phyloP scores from a whole-genome alignment of 1,140 invertebrate species.

The Apis cerana region DNA sequence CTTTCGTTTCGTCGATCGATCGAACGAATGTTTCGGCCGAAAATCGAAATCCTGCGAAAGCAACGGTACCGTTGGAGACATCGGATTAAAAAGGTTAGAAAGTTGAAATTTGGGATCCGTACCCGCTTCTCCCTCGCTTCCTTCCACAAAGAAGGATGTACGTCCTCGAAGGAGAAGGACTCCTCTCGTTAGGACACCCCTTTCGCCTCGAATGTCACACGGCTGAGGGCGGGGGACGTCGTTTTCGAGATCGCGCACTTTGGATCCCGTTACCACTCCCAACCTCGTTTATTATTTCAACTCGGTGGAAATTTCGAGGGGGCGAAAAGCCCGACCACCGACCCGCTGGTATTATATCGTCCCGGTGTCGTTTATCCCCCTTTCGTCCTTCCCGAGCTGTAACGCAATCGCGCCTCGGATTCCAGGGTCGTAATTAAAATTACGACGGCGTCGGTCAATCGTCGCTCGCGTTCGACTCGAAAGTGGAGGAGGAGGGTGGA shows the following conservation, averaged over 20 bases:
- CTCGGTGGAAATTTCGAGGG: constrained; percentile 48
- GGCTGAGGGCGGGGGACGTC: constrained; percentile 26
- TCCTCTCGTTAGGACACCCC: constrained; percentile 51
- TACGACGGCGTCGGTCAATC: constrained; percentile 32
- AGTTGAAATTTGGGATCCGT: too few relatives aligned
- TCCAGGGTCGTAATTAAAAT: constrained; percentile 52
- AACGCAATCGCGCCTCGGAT: constrained; percentile 53
- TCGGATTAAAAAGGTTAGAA: too few relatives aligned
- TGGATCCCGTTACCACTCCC: constrained; percentile 65
- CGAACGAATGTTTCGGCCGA: too few relatives aligned
- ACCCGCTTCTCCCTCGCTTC: too few relatives aligned
- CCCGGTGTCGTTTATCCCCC: constrained; percentile 10
- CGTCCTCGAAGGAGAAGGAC: constrained; percentile 29
- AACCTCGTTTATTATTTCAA: constrained; percentile 70
- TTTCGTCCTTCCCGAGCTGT: constrained; percentile 44
- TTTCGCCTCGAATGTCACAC: constrained; percentile 70
- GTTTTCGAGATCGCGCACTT: constrained; percentile 54
- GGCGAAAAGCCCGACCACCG: background rate
- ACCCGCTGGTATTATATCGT: background rate
- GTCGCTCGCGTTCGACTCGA: background rate
- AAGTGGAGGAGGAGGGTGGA: background rate
- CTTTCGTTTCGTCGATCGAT: too few relatives aligned
- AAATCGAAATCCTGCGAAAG: background rate
- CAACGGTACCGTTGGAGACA: background rate
- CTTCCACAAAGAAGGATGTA: background rate